Percentiles rank a stretch among this genome's conserved stretches.
Conservation (phyloP, 2,888 invertebrate genomes). For the Tiphia femorata region DNA sequence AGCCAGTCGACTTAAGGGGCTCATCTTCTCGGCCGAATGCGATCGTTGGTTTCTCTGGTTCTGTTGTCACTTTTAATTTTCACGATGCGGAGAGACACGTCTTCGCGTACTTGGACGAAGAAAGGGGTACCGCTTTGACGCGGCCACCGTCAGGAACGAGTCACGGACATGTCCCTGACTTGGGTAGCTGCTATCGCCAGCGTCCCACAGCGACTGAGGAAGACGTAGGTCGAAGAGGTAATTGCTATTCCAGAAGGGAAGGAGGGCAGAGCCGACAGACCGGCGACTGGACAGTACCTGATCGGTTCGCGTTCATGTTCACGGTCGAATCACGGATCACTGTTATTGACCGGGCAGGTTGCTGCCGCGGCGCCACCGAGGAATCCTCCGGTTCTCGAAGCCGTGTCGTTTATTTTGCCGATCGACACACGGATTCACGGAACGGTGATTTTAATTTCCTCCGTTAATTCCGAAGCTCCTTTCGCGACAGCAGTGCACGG, state of each 20-base stretch:
- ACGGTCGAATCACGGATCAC: conserved; percentile 52
- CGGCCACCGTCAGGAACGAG: conserved; percentile 44
- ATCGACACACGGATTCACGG: too few relatives aligned
- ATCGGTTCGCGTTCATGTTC: conserved; percentile 63
- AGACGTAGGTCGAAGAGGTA: conserved; percentile 52
- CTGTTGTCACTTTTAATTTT: too few relatives aligned
- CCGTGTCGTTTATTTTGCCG: too few relatives aligned
- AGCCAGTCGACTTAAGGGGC: too few relatives aligned
- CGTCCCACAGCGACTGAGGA: conserved; percentile 55
- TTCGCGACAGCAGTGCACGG: too few relatives aligned
- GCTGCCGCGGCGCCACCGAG: conserved; percentile 35
- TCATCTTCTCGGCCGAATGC: too few relatives aligned
- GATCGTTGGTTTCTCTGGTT: too few relatives aligned
- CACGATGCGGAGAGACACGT: too few relatives aligned
- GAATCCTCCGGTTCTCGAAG: too few relatives aligned
- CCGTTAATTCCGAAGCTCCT: too few relatives aligned
- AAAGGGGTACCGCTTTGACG: conserved; percentile 33
- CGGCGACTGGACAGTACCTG: conserved; percentile 53
- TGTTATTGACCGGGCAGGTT: conserved; percentile 61
- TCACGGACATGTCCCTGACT: conserved; percentile 51
- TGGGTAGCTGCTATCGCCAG: conserved; percentile 48
- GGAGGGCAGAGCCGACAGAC: conserved; percentile 51
- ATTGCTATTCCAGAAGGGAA: conserved; percentile 59
- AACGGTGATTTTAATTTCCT: too few relatives aligned
- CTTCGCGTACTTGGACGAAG: too few relatives aligned